These are phyloP conservation scores for Endomychus coccineus DNA, from an alignment of 2,888 invertebrate genomes.

Conservation along the genomic window DNA sequence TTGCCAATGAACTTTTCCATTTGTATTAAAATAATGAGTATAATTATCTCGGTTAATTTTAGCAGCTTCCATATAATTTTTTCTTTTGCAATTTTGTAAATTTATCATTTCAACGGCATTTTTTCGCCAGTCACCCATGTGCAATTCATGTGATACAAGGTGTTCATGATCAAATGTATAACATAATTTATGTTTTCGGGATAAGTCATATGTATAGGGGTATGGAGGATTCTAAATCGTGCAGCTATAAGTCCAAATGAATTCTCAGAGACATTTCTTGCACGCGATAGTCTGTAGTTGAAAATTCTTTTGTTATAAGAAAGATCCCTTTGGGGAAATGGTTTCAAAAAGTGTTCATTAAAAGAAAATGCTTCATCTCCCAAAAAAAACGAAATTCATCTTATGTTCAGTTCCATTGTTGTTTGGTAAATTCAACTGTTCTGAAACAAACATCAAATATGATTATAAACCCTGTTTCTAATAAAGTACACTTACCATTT, in stretches of 20 bases:
- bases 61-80: background rate
- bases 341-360: slow-evolving; percentile 12
- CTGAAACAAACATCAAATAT: no score
- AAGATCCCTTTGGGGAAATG: slow-evolving; percentile 12
- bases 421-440: slow-evolving; percentile 3
- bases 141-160: background rate
- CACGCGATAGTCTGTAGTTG: no score
- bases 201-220: slow-evolving; percentile 6
- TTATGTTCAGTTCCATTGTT: background rate
- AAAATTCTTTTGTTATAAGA: slow-evolving; percentile 13
- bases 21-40: slow-evolving; percentile 4
- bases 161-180: slow-evolving; percentile 7
- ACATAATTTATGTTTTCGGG: slow-evolving; percentile 5
- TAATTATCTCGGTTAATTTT: slow-evolving; percentile 6
- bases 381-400: slow-evolving; percentile 6
- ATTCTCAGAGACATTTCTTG: slow-evolving; percentile 15
- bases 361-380: slow-evolving; percentile 13
- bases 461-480: no score
- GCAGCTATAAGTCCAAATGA: slow-evolving; percentile 15
- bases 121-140: no score
- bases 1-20: slow-evolving; percentile 7
- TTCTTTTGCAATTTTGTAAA: background rate
- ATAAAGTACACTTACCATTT: background rate
- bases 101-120: slow-evolving; percentile 3
- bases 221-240: slow-evolving; percentile 14